Base-by-base conservation (phyloP, 1,140 invertebrate species). In the Panulirus ornatus region DNA sequence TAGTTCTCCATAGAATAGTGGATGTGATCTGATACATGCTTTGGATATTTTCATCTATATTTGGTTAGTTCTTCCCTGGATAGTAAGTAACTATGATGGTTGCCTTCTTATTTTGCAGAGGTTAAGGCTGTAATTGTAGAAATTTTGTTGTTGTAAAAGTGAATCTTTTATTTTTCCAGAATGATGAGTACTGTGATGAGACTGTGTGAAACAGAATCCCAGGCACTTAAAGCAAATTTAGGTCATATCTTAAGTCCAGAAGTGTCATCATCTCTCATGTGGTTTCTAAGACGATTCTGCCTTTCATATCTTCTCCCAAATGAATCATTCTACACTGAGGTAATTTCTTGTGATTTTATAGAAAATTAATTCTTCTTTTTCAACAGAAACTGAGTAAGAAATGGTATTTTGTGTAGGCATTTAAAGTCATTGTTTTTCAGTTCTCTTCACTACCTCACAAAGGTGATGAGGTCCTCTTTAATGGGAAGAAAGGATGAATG, bases 211-310 rank as follows among this genome's bases (percentile, higher is more conserved):
- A 92, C 92, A 47, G 92, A 92, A 78, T 84, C 81, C 1, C 86
- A 92, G 44, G 92, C 92, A 6, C 73, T 92, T 6, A 89, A 85
- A 34, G 92, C 90, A 16, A 92, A 91, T 83, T 82, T 92, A 54
- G 85, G 94, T 0, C 94, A 95, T 88, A 94, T 96, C 91, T 93
- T 98, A 27, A 98, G 97, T 94, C 97, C 97, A 0, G 96, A 98
- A 94, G 95, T 98, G 0, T 96, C 96, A 6, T 96, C 95, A 51
- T 96, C 96, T 0, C 94, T 97, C 36, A 96, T 97, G 84, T 98
- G 97, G 97, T 97, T 97, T 92, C 94, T 98, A 8, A 95, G 96
- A 79, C 95, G 96, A 91, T 98, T 96, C 96, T 95, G 96, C 47
- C 94, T 96, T 54, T 96, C 95, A 16, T 98, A 98, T 93, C 94